Percentiles rank a stretch among this genome's conserved stretches.
Evolutionary conservation across 1,140 invertebrate species (phyloP).

Genomic region (Cecropterus lyciades): DNA sequence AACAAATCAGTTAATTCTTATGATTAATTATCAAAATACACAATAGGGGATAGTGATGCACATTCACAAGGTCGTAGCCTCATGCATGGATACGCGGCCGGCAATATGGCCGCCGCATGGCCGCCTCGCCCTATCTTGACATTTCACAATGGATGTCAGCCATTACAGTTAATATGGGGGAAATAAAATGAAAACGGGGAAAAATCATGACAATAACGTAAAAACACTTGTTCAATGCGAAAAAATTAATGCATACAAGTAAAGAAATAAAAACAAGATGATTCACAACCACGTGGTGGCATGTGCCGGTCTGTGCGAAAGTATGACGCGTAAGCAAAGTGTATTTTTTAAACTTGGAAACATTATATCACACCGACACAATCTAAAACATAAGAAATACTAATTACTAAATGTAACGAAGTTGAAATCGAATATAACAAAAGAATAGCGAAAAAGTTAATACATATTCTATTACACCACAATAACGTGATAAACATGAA

Average conservation of each 20-base stretch:
- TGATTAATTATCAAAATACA: slow-evolving; percentile 34
- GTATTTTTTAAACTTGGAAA: slow-evolving; percentile 47
- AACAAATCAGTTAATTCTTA: slow-evolving; percentile 41
- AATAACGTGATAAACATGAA: slow-evolving; percentile 2
- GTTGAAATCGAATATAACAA: background rate
- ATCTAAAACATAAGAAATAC: slow-evolving; percentile 42
- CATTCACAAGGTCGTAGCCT: slow-evolving; percentile 74
- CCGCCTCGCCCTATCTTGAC: slow-evolving; percentile 82
- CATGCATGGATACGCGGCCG: slow-evolving; percentile 68
- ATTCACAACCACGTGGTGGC: slow-evolving; percentile 79
- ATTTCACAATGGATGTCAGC: slow-evolving; percentile 80
- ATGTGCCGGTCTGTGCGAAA: slow-evolving; percentile 63
- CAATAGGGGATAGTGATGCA: slow-evolving; percentile 47
- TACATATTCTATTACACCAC: slow-evolving; percentile 21
- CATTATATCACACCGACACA: slow-evolving; percentile 29
- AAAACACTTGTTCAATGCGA: slow-evolving; percentile 4
- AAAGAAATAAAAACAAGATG: slow-evolving; percentile 47
- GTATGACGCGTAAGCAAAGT: slow-evolving; percentile 81
- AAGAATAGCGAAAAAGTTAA: slow-evolving; percentile 9
- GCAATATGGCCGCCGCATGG: slow-evolving; percentile 83
- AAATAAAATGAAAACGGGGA: slow-evolving; percentile 23
- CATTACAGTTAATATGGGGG: slow-evolving; percentile 50
- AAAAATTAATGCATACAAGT: slow-evolving; percentile 35
- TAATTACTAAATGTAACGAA: background rate
- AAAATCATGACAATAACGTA: slow-evolving; percentile 31